A percentile compares a stretch with the other conserved stretches of the same genome.
Evolutionary conservation across 2,888 invertebrate species (phyloP).

Genomic region (Steinernema scapterisci): DNA sequence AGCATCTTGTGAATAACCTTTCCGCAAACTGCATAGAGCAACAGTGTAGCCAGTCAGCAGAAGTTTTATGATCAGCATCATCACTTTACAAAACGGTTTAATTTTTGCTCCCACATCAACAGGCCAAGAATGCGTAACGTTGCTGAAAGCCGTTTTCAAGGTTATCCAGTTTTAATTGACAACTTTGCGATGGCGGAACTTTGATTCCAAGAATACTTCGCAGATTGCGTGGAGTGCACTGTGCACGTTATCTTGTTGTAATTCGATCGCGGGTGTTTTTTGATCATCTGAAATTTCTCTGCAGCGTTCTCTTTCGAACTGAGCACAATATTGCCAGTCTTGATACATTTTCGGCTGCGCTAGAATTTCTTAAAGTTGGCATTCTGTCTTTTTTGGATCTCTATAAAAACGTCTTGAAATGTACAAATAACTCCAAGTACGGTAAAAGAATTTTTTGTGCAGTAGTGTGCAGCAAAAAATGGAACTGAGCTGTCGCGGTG

Average conservation of each 20-base stretch:
- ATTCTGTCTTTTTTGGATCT: neutral
- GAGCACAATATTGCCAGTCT: neutral
- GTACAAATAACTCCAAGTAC: neutral
- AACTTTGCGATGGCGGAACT: neutral
- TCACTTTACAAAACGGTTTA: too few relatives aligned
- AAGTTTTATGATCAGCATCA: too few relatives aligned
- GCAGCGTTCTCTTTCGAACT: neutral
- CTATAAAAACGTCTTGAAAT: neutral
- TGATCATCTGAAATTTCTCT: neutral
- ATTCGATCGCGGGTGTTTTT: conserved; percentile 4
- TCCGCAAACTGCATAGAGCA: too few relatives aligned
- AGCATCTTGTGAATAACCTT: too few relatives aligned
- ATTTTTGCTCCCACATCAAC: too few relatives aligned
- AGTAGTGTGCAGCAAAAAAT: neutral
- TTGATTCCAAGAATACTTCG: neutral
- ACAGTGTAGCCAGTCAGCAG: too few relatives aligned
- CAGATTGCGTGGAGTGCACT: conserved; percentile 3
- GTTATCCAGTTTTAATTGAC: too few relatives aligned
- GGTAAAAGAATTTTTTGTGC: neutral
- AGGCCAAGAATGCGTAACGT: too few relatives aligned
- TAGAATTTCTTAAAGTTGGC: neutral
- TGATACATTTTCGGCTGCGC: neutral
- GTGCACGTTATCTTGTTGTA: conserved; percentile 4
- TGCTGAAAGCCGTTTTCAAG: too few relatives aligned
- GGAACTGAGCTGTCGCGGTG: neutral